Percentiles rank a stretch among this genome's conserved stretches.
Conservation (phyloP, 2,113 vertebrate genomes). For the Nesogale talazaci region DNA sequence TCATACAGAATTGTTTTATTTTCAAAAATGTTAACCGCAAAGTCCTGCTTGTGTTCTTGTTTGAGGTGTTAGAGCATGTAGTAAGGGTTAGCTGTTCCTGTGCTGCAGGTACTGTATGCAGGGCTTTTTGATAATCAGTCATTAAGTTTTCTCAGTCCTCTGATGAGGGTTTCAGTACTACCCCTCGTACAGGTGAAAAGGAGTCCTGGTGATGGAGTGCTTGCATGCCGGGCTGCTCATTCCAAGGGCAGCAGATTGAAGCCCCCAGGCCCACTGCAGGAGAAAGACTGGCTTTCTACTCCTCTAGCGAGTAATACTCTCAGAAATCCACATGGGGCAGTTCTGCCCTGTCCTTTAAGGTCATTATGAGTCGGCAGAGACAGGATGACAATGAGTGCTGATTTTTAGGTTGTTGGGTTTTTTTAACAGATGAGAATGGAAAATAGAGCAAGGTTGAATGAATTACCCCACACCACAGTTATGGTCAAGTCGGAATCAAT, state of each 20-base stretch:
- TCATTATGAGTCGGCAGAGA: too few species aligned
- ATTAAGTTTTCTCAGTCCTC: background rate
- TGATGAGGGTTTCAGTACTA: background rate
- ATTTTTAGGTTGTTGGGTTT: too few species aligned
- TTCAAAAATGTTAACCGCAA: background rate
- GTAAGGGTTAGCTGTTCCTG: background rate
- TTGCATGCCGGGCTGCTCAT: too few species aligned
- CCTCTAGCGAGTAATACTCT: too few species aligned
- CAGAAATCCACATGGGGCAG: too few species aligned
- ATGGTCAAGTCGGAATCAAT: background rate
- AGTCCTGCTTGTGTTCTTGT: background rate
- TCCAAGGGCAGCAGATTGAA: too few species aligned
- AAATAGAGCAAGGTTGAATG: background rate
- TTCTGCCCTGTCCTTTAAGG: too few species aligned
- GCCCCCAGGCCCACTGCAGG: too few species aligned
- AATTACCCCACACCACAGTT: background rate
- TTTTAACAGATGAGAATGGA: background rate
- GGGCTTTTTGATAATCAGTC: background rate
- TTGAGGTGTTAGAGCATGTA: background rate
- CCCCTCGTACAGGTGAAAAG: background rate
- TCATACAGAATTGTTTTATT: background rate
- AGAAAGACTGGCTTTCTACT: too few species aligned
- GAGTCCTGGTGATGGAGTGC: too few species aligned
- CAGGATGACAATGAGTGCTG: too few species aligned
- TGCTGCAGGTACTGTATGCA: background rate